phyloP scores from a whole-genome alignment of 2,113 vertebrate species.

The Malaclemys terrapin region DNA sequence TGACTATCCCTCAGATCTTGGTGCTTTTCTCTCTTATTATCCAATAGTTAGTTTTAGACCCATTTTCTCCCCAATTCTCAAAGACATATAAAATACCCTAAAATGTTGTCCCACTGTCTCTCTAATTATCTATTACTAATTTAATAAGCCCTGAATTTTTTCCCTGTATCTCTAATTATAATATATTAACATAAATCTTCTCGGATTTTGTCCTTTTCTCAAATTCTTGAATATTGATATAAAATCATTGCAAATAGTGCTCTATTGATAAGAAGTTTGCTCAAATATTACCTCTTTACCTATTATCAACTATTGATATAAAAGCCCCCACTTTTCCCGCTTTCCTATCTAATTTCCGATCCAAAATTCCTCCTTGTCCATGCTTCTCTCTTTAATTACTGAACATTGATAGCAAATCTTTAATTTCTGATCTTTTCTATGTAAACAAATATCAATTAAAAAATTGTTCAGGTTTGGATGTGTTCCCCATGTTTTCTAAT shows the following conservation, averaged over 20 bases:
- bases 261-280: neutral
- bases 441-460: no score
- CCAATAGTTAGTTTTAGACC: neutral
- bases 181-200: neutral
- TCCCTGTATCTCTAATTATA: neutral
- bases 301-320: no score
- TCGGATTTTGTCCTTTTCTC: neutral
- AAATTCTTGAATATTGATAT: neutral
- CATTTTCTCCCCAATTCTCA: neutral
- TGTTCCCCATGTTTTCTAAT: no score
- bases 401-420: no score
- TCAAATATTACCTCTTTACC: no score
- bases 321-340: no score
- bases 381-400: no score
- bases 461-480: no score
- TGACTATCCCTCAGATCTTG: neutral
- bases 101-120: neutral
- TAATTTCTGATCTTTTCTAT: no score
- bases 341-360: no score
- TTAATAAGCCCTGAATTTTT: neutral
- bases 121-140: neutral
- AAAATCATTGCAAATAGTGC: neutral
- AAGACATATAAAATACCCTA: neutral
- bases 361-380: no score
- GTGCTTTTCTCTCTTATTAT: neutral